phyloP scores from a whole-genome alignment of 2,797 vertebrate genomes.

The Thalassophryne amazonica region DNA sequence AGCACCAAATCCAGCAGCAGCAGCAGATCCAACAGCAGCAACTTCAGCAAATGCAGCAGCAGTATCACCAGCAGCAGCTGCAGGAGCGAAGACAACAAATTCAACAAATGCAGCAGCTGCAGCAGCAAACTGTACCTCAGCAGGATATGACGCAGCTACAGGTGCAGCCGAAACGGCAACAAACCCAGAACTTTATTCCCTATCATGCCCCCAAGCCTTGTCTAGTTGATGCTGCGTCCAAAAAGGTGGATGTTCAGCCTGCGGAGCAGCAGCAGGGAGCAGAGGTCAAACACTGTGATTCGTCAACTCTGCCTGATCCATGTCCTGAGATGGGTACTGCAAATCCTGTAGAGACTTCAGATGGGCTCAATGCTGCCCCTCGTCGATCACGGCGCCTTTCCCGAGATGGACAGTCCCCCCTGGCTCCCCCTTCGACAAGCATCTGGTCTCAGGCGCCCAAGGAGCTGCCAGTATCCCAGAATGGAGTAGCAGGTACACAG shows the following conservation, averaged over 20 bases:
- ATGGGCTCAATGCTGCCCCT: constrained; percentile 62
- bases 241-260: constrained; percentile 28
- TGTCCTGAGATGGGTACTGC: constrained; percentile 15
- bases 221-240: constrained; percentile 5
- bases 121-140: constrained; percentile 40
- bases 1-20: constrained; percentile 65
- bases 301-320: not conserved
- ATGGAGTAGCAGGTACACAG: constrained; percentile 42
- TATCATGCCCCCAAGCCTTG: constrained; percentile 44
- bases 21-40: constrained; percentile 63
- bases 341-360: constrained; percentile 13
- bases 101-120: constrained; percentile 46
- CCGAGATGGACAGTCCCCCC: constrained; percentile 74
- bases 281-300: not conserved
- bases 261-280: constrained; percentile 15
- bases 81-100: constrained; percentile 62
- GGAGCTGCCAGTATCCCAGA: constrained; percentile 48
- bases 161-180: constrained; percentile 47
- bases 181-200: constrained; percentile 42
- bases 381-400: constrained; percentile 89
- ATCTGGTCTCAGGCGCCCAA: constrained; percentile 64
- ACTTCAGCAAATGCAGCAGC: constrained; percentile 49
- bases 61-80: constrained; percentile 57
- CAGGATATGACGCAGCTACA: constrained; percentile 45
- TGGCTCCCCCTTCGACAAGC: constrained; percentile 67